Evolutionary conservation across 2,113 vertebrate genomes (phyloP).

Genomic region (Dinomys branickii): DNA sequence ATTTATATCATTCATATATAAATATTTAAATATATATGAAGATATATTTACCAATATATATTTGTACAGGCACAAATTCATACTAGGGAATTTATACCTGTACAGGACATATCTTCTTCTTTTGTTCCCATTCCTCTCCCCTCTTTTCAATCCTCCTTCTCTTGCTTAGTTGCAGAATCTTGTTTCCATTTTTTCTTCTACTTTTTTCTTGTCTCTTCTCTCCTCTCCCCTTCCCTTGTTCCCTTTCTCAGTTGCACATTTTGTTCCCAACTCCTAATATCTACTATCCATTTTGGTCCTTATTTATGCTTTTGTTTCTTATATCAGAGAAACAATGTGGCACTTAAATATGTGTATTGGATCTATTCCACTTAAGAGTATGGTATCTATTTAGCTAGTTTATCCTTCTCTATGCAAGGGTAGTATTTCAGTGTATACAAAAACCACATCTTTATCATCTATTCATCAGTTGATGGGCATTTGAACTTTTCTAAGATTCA

Average conservation of each 20-base stretch:
- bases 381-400: too few species aligned
- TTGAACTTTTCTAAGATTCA: too few species aligned
- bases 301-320: too few species aligned
- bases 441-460: too few species aligned
- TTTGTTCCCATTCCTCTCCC: not conserved
- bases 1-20: not conserved
- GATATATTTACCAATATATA: not conserved
- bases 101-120: not conserved
- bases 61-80: not conserved
- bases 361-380: too few species aligned
- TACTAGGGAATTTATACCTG: not conserved
- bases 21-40: too few species aligned
- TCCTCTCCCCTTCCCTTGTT: not conserved
- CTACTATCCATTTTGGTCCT: too few species aligned
- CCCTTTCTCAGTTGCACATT: not conserved
- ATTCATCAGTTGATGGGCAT: too few species aligned
- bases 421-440: too few species aligned
- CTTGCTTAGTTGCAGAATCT: not conserved
- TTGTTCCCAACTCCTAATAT: not conserved
- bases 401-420: too few species aligned
- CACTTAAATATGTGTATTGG: too few species aligned
- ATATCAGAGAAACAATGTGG: too few species aligned
- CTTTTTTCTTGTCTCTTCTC: not conserved
- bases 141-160: not conserved
- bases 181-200: not conserved